Evolutionary conservation across 2,113 vertebrate genomes (phyloP), one percentile per base, ranked within the genome.

Genomic region (Lichenostomus cassidix): DNA sequence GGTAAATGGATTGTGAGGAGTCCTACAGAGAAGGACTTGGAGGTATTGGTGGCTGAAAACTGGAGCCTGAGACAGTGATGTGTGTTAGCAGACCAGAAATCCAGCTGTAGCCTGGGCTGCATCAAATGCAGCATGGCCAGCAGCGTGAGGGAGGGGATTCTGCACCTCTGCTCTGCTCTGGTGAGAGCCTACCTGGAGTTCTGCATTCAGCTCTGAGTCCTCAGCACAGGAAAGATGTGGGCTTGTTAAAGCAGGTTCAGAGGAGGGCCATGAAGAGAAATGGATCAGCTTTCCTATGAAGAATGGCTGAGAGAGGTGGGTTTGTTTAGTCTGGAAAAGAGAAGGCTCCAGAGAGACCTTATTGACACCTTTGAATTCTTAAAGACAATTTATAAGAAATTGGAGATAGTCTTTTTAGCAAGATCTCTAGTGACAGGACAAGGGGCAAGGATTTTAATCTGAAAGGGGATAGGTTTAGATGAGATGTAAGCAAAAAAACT

Each of bases 31-130:
- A 80, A 79, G 3, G 12, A 39, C 27, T 28, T 47, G 15, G 31
- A 42, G 10, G 21, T n/a, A n/a, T 2, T 53, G 33, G 8, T 42
- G 21, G 29, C 53, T 28, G 31, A 67, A 83, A 76, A 71, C 2
- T 6, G 53, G 3, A 3, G 17, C 10, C 22, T 39, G 22, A 56
- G 29, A 35, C 11, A 56, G 11, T 6, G 39, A 11, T 12, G 12
- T 65, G 29, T 1, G 0, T 29, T 77, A 13, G 7, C 15, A 79
- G 19, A 5, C 4, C 25, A 46, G 17, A 69, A 74, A 70, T 8
- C n/a, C 5, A 41, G 3, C 4, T 2, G 0, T 24, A 46, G 20
- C 25, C 64, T 28, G 33, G 44, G 5, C 35, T 56, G 7, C 29
- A 47, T 10, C 9, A 4, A 35, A 84, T 70, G 23, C 20, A 53